Conservation (phyloP, 2,797 vertebrate genomes). For the Typhlichthys subterraneus region DNA sequence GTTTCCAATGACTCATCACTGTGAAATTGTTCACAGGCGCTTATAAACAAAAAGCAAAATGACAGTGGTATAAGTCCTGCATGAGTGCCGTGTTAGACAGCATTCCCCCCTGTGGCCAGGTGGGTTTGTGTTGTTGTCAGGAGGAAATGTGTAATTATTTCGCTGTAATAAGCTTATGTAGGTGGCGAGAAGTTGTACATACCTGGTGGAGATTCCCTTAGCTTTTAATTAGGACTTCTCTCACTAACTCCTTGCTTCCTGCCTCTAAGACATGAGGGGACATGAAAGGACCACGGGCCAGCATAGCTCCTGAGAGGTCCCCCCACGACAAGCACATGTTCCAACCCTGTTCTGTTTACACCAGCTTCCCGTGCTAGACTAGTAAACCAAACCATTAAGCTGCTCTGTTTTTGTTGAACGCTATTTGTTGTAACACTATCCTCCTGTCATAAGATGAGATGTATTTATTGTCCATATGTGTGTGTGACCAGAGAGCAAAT, state of each 20-base stretch:
- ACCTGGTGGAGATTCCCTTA: conserved; percentile 45
- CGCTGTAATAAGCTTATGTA: conserved; percentile 37
- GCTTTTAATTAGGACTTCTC: conserved; percentile 68
- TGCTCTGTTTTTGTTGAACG: conserved; percentile 33
- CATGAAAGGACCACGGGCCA: conserved; percentile 53
- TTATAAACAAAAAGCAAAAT: conserved; percentile 10
- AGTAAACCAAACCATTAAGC: conserved; percentile 3
- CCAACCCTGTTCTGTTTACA: conserved; percentile 36
- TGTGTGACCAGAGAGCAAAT: conserved; percentile 40
- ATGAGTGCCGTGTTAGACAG: conserved; percentile 7
- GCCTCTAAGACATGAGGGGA: conserved; percentile 44
- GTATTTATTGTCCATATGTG: conserved; percentile 47
- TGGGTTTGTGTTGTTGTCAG: conserved; percentile 32
- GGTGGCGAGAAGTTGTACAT: conserved; percentile 28
- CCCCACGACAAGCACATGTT: conserved; percentile 34
- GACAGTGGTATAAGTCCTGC: conserved; percentile 9
- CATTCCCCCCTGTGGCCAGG: conserved; percentile 12
- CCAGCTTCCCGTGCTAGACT: conserved; percentile 18
- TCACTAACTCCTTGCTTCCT: conserved; percentile 55
- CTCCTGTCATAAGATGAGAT: conserved; percentile 43
- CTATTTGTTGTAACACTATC: conserved; percentile 35
- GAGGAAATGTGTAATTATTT: conserved; percentile 23
- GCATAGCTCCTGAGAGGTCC: not conserved
- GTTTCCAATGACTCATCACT: conserved; percentile 24
- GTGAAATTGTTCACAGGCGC: conserved; percentile 27